Percentiles rank a stretch among this genome's conserved stretches.
These are phyloP conservation scores for Cirrhinus mrigala DNA, from an alignment of 2,797 vertebrate genomes.

Conservation along the genomic window DNA sequence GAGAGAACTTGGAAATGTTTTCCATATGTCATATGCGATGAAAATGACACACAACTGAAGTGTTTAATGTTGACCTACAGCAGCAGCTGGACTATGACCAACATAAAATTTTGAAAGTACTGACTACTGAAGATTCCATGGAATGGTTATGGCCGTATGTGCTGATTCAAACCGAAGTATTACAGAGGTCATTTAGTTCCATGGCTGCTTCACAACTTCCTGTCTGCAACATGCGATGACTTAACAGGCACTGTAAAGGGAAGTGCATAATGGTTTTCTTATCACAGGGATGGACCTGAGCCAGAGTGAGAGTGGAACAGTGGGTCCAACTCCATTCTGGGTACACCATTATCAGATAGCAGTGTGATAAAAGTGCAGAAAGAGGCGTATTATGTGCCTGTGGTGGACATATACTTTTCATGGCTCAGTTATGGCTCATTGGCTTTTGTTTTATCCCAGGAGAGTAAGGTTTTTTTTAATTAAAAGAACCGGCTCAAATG, in stretches of 20 bases:
- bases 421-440: constrained; percentile 10
- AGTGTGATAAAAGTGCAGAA: constrained; percentile 23
- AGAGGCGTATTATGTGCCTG: constrained; percentile 5
- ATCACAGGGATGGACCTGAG: constrained; percentile 38
- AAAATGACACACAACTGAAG: neutral
- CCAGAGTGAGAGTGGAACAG: constrained; percentile 27
- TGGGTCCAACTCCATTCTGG: constrained; percentile 18
- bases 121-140: neutral
- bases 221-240: constrained; percentile 4
- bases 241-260: constrained; percentile 13
- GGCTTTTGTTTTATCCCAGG: neutral
- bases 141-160: neutral
- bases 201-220: constrained; percentile 18
- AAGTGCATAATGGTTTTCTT: constrained; percentile 41
- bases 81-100: neutral
- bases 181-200: constrained; percentile 25
- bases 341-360: constrained; percentile 26
- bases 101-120: no score
- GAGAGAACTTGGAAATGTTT: constrained; percentile 1
- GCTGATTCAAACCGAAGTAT: neutral
- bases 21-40: neutral
- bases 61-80: neutral
- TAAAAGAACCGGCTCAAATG: neutral
- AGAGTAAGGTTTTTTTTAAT: neutral
- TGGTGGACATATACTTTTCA: neutral